Evolutionary conservation across 2,113 vertebrate genomes (phyloP).

Genomic region (Rutilus rutilus): DNA sequence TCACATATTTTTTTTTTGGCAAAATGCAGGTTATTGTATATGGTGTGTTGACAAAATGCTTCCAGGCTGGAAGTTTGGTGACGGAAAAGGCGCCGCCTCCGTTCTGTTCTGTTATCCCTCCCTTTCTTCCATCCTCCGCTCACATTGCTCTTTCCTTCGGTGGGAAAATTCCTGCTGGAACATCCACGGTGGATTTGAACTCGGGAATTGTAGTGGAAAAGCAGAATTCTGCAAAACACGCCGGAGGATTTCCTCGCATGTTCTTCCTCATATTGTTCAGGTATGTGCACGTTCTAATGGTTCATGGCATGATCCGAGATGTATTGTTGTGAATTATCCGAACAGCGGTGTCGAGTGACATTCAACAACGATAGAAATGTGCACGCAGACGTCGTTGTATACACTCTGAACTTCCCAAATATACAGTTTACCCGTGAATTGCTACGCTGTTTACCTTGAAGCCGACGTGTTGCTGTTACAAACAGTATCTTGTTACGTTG

Average conservation of each 20-base stretch:
- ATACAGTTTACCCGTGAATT: conserved; percentile 1
- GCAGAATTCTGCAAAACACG: not conserved
- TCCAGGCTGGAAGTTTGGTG: not conserved
- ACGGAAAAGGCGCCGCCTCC: conserved; percentile 27
- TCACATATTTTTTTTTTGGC: not conserved
- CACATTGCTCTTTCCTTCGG: conserved; percentile 30
- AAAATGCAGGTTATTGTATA: not conserved
- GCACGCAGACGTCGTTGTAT: conserved; percentile 24
- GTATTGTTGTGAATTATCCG: conserved; percentile 8
- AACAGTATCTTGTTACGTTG: conserved; percentile 4
- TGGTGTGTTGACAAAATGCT: conserved; percentile 20
- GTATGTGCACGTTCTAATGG: conserved; percentile 33
- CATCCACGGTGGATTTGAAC: conserved; percentile 23
- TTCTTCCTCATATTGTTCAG: conserved; percentile 30
- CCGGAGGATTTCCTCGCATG: not conserved
- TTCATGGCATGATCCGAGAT: not conserved
- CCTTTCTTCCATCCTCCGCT: conserved; percentile 21
- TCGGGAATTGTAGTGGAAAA: conserved; percentile 29
- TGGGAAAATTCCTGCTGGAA: conserved; percentile 55
- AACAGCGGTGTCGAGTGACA: conserved; percentile 39
- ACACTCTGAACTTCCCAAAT: conserved; percentile 35
- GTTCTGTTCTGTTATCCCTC: not conserved
- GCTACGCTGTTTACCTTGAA: not conserved
- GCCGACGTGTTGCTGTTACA: conserved; percentile 9
- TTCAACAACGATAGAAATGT: conserved; percentile 42